phyloP scores from a whole-genome alignment of 2,797 vertebrate genomes.

The Potorous gilbertii region DNA sequence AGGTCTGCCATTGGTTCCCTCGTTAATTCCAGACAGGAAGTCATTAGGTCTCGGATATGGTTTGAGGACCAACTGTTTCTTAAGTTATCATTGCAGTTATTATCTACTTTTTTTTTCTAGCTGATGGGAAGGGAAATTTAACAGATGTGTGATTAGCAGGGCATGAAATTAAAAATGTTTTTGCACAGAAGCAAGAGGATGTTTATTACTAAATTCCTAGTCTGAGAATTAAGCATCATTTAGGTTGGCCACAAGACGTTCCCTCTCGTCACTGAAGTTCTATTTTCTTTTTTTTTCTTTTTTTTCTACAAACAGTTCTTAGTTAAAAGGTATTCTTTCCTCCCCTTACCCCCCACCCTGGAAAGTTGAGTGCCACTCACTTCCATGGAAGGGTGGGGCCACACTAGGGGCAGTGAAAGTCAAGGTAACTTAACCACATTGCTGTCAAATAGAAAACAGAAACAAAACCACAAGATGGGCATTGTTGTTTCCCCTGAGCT shows the following conservation, averaged over 20 bases:
- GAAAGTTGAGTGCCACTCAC: not conserved
- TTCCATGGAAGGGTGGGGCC: not conserved
- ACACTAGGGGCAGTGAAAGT: not conserved
- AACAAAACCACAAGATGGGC: not conserved
- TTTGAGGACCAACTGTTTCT: conserved; percentile 79
- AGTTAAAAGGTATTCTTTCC: conserved; percentile 42
- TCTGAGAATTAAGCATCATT: conserved; percentile 78
- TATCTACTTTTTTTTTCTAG: conserved; percentile 77
- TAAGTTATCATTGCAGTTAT: conserved; percentile 82
- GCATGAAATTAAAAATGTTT: conserved; percentile 87
- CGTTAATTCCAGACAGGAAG: conserved; percentile 69
- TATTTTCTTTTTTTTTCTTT: conserved; percentile 6
- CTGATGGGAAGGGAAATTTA: conserved; percentile 79
- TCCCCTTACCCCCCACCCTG: not conserved
- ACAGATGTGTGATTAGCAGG: conserved; percentile 87
- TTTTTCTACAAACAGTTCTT: conserved; percentile 15
- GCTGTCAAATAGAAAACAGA: not conserved
- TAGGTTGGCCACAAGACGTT: conserved; percentile 60
- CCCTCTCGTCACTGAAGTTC: conserved; percentile 41
- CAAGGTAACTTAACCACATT: not conserved
- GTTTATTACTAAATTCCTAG: conserved; percentile 82
- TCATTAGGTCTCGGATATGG: conserved; percentile 80
- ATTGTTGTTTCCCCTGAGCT: not conserved
- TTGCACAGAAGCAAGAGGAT: conserved; percentile 80
- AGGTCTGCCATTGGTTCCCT: not conserved